Evolutionary conservation across 2,113 vertebrate species (phyloP).

Genomic region (Dasyornis broadbenti): DNA sequence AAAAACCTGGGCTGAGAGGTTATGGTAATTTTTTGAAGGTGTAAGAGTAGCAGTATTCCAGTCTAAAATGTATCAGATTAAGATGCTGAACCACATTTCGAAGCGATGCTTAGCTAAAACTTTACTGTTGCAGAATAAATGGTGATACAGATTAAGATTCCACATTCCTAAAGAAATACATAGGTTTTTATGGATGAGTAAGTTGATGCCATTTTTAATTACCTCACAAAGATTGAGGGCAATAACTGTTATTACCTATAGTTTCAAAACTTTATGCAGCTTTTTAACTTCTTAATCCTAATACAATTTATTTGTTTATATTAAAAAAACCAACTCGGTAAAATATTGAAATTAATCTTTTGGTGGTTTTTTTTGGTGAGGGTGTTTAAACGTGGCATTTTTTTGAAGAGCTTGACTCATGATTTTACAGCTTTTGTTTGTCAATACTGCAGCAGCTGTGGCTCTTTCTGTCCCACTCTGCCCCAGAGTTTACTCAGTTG

Average conservation of each 20-base stretch:
- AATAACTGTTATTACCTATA: neutral
- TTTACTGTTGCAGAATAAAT: neutral
- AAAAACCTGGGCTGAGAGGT: neutral
- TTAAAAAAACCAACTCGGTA: neutral
- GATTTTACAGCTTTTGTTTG: neutral
- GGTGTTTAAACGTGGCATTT: neutral
- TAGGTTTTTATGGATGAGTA: neutral
- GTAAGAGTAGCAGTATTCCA: neutral
- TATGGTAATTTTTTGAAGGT: neutral
- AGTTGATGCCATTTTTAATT: neutral
- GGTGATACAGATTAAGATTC: neutral
- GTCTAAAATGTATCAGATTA: neutral
- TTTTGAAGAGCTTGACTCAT: neutral
- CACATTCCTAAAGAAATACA: neutral
- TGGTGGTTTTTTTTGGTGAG: neutral
- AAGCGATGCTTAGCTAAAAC: neutral
- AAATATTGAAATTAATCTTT: neutral
- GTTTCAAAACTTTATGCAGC: neutral
- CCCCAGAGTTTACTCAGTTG: neutral
- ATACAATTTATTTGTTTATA: neutral
- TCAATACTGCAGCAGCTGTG: neutral
- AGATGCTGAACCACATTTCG: neutral
- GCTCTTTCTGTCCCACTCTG: neutral
- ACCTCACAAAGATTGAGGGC: neutral
- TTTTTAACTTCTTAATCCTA: neutral